Base-by-base conservation (phyloP, 2,888 invertebrate genomes). In the Automeris io region DNA sequence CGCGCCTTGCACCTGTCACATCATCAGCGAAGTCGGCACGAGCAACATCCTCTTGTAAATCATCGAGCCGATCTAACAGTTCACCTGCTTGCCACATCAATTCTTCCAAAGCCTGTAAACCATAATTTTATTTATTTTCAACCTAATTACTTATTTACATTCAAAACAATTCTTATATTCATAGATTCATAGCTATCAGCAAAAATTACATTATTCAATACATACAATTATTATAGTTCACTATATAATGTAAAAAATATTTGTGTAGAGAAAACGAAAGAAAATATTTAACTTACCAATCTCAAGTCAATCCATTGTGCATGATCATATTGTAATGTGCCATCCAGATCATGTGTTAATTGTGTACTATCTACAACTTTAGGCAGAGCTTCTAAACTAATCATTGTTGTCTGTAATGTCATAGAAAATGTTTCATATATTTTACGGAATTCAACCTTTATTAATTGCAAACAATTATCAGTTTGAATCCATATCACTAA, bases 41-140 rank as follows among this genome's bases (percentile, higher is more conserved):
- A 37, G 94, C 94, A 37, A 99, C 90, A 73, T 97, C 97, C 70
- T 97, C 96, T 69, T 97, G 95, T 25, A 98, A 88, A 66, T 97
- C 96, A 63, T 98, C 98, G 43, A 98, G 89, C 47, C 96, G 91
- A 71, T 97, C 96, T 45, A 98, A 89, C 47, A 98, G 89, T 74
- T 99, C 98, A 34, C 95, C 93, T 1, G 97, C 95, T 86, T 97
- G 96, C 96, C 97, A 98, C 59, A 95, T 93, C 76, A 98, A 95
- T 69, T 97, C 97, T 85, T 99, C 98, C 58, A 98, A 90, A 40
- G 96, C 96, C 87, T 87, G 44, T 4, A 45, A 45, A 34, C 35
- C 6, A 18, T 33, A 7, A 33, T 32, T n/a, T 11, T 31, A 8
- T 19, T 32, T 25, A 12, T 13, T 18, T 25, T 13, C 2, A 4